Base-by-base conservation (phyloP, 2,113 vertebrate species). In the Lasiurus borealis region DNA sequence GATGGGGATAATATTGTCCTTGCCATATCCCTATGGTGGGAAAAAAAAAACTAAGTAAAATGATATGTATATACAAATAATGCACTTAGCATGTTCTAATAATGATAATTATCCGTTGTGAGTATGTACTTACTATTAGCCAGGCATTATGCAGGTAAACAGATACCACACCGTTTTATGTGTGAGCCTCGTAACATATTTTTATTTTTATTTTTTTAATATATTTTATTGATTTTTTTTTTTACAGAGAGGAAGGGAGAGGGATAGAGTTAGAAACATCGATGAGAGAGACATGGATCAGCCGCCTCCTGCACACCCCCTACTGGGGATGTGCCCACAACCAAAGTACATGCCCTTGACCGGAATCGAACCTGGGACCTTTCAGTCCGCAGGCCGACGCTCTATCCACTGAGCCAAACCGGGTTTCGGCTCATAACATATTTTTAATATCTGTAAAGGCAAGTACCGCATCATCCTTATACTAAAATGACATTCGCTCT, bases 1-100 rank as follows among this genome's bases (percentile, higher is more conserved):
- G 92, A 80, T 84, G 48, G 40, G 40, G 77, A 81, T 90, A 59
- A 78, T 89, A 86, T 68, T 91, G 34, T 91, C 59, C 46, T n/a
- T n/a, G n/a, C n/a, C n/a, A n/a, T n/a, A n/a, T n/a, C n/a, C n/a
- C 75, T 88, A 8, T 11, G 14, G n/a, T n/a, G n/a, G n/a, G 16
- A 64, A 73, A 59, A 25, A n/a, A n/a, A 54, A 54, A 19, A 59
- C 69, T 44, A 88, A 83, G 2, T n/a, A 19, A 88, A 52, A 27
- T 80, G 48, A 59, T 78, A 36, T 48, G 4, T 52, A 57, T 40
- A 5, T 31, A 31, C 15, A 40, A 21, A 15, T 31, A 71, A 21
- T 75, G 19, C 14, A 72, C 19, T 44, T 77, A 54, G n/a, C 11
- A 1, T 68, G 48, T 71, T 77, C n/a, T 85, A 66, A 64, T 71